Conservation (phyloP, 2,888 invertebrate genomes). For the Drosophila longiperda region DNA sequence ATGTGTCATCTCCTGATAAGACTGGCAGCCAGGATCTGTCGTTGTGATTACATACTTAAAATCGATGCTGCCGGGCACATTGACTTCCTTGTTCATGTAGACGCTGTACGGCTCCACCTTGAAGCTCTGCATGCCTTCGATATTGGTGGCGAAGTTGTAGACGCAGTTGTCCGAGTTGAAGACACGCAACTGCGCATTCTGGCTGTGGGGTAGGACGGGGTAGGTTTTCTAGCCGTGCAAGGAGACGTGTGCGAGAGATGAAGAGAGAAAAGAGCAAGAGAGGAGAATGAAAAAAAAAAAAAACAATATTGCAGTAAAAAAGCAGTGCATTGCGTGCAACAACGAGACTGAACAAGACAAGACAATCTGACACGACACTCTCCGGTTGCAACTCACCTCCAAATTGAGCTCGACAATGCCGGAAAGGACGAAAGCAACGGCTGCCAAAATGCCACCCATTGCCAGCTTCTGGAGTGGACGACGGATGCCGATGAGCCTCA, state of each 20-base stretch:
- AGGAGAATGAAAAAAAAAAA: conserved; percentile 18
- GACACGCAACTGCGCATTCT: conserved; percentile 88
- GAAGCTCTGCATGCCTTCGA: conserved; percentile 46
- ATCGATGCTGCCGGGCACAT: conserved; percentile 33
- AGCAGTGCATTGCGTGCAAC: conserved; percentile 38
- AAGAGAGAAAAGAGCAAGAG: conserved; percentile 14
- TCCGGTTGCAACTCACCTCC: conserved; percentile 86
- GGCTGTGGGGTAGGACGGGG: conserved; percentile 87
- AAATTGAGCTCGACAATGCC: conserved; percentile 92
- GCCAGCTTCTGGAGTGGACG: conserved; percentile 94
- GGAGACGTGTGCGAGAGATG: conserved; percentile 42
- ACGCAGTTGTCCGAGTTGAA: conserved; percentile 88
- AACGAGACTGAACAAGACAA: neutral
- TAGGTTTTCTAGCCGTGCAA: conserved; percentile 87
- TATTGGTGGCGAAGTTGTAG: conserved; percentile 69
- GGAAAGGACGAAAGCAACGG: conserved; percentile 93
- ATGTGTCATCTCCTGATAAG: neutral
- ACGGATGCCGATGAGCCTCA: conserved; percentile 89
- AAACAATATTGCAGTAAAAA: conserved; percentile 7
- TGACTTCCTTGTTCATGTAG: conserved; percentile 71
- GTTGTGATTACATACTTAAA: conserved; percentile 39
- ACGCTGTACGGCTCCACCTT: conserved; percentile 51
- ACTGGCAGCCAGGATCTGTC: conserved; percentile 34
- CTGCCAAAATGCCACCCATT: conserved; percentile 94
- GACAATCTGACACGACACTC: neutral